A percentile compares a stretch with the other conserved stretches of the same genome.
phyloP scores from a whole-genome alignment of 1,140 invertebrate species.

The Homalodisca vitripennis region DNA sequence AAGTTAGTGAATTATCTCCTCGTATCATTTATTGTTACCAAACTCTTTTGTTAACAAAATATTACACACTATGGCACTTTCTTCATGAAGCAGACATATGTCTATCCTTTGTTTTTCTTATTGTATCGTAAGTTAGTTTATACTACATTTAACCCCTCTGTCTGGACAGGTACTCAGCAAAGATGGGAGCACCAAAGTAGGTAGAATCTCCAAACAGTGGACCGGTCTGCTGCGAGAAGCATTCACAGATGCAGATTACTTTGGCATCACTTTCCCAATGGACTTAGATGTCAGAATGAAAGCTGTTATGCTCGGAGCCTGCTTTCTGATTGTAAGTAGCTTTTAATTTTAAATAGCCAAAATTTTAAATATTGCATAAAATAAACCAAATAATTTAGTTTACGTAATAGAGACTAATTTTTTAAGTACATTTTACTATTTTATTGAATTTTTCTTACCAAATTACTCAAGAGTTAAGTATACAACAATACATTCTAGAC shows the following conservation, averaged over 20 bases:
- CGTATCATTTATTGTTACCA: background rate
- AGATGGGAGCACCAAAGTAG: conserved; percentile 63
- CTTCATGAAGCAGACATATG: background rate
- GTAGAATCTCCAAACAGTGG: conserved; percentile 78
- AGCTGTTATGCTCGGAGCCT: conserved; percentile 72
- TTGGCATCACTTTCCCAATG: conserved; percentile 75
- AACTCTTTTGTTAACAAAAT: background rate
- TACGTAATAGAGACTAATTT: background rate
- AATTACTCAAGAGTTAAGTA: background rate
- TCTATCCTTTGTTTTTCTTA: background rate
- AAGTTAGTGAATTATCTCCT: background rate
- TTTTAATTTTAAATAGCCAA: background rate
- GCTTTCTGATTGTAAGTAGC: conserved; percentile 66
- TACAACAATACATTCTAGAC: background rate
- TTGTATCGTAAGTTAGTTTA: background rate
- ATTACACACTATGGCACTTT: background rate
- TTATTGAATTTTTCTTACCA: background rate
- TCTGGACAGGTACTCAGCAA: conserved; percentile 60
- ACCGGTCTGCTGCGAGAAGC: conserved; percentile 65
- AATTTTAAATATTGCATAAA: background rate
- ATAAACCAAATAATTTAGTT: background rate
- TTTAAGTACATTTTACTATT: background rate
- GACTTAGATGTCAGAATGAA: conserved; percentile 82
- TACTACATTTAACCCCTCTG: background rate
- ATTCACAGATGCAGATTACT: conserved; percentile 75